These are phyloP conservation scores for Schizaphis graminum DNA, from an alignment of 2,888 invertebrate species.

Conservation along the genomic window DNA sequence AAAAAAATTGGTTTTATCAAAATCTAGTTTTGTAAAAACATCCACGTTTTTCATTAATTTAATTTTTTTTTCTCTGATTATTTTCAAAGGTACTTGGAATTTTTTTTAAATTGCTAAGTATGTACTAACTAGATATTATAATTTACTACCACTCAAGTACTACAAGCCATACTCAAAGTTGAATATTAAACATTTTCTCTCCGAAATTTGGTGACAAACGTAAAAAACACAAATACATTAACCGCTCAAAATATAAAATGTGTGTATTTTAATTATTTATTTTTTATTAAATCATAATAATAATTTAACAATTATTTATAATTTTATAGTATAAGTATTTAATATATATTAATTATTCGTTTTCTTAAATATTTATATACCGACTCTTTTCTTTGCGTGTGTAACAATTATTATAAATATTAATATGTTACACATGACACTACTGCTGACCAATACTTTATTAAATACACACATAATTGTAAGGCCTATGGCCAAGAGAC, in stretches of 20 bases:
- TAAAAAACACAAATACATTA: background rate
- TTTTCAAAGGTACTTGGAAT: background rate
- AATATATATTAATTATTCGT: background rate
- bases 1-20: no score
- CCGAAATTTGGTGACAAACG: background rate
- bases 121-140: background rate
- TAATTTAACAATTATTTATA: background rate
- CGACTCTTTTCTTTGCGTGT: no score
- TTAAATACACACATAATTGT: no score
- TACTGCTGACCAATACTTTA: no score
- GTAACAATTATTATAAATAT: no score
- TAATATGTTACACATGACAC: no score
- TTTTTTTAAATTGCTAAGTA: background rate
- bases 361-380: background rate
- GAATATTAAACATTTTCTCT: background rate
- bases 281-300: background rate
- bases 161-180: background rate
- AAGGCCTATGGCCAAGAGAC: no score
- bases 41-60: no score
- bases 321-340: no score
- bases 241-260: background rate
- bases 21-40: no score
- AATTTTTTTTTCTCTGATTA: background rate
- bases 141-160: no score
- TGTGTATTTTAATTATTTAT: background rate